These are phyloP conservation scores for Otis tarda DNA, from an alignment of 2,113 vertebrate genomes.

Conservation along the genomic window DNA sequence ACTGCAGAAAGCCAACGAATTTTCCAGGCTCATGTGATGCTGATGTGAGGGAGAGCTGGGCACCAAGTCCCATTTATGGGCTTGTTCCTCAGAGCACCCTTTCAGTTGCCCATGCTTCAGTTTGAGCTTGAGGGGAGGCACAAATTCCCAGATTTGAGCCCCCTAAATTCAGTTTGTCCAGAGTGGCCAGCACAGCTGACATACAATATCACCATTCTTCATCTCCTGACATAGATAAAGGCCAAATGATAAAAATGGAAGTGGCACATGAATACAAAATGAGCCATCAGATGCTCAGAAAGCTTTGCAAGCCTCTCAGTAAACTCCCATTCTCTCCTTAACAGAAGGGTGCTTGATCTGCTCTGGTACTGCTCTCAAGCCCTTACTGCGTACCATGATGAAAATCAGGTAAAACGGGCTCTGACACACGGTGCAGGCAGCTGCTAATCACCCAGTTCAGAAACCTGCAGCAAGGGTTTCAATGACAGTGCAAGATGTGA, in stretches of 20 bases:
- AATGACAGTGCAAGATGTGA: not conserved
- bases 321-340: not conserved
- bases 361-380: not conserved
- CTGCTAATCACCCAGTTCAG: not conserved
- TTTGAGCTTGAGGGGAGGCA: not conserved
- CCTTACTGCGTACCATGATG: not conserved
- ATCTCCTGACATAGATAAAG: not conserved
- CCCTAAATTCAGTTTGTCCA: not conserved
- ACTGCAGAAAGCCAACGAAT: not conserved
- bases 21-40: not conserved
- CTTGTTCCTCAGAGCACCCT: not conserved
- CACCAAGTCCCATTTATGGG: not conserved
- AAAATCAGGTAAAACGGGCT: not conserved
- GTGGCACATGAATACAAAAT: not conserved
- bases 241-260: not conserved
- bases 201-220: not conserved
- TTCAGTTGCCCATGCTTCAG: not conserved
- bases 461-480: not conserved
- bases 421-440: not conserved
- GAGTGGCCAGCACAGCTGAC: not conserved
- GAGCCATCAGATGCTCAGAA: not conserved
- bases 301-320: not conserved
- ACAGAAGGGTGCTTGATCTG: not conserved
- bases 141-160: not conserved
- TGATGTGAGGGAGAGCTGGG: not conserved